Evolutionary conservation across 2,888 invertebrate genomes (phyloP).

Genomic region (Ellobium chinense): DNA sequence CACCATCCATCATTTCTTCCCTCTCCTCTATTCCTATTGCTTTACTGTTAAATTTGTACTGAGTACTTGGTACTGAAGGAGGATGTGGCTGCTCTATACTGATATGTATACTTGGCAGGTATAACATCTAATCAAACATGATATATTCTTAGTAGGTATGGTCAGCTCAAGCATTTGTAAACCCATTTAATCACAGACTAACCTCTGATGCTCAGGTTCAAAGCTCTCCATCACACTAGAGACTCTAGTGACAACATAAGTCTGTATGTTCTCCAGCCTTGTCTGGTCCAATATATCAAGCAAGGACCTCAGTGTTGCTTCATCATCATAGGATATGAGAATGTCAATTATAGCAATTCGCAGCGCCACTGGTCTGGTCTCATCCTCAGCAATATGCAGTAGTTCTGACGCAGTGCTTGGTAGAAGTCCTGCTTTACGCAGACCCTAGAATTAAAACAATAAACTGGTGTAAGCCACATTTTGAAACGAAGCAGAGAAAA

Average conservation of each 20-base stretch:
- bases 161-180: no score
- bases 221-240: constrained; percentile 5
- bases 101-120: no score
- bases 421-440: not conserved
- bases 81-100: no score
- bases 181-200: not conserved
- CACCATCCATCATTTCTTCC: no score
- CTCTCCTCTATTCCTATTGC: no score
- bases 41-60: no score
- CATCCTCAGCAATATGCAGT: constrained; percentile 7
- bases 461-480: not conserved
- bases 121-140: no score
- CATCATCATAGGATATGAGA: constrained; percentile 7
- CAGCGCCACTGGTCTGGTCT: constrained; percentile 1
- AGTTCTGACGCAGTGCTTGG: not conserved
- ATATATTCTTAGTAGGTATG: no score
- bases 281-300: constrained; percentile 4
- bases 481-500: no score
- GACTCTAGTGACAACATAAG: constrained; percentile 14
- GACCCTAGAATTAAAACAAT: constrained; percentile 4
- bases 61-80: no score
- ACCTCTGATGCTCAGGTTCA: constrained; percentile 12
- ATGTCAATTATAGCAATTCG: constrained; percentile 30
- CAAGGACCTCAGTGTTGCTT: not conserved
- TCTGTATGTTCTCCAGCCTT: constrained; percentile 20